Conservation (phyloP, 2,888 invertebrate genomes). For the Meloe dianella region DNA sequence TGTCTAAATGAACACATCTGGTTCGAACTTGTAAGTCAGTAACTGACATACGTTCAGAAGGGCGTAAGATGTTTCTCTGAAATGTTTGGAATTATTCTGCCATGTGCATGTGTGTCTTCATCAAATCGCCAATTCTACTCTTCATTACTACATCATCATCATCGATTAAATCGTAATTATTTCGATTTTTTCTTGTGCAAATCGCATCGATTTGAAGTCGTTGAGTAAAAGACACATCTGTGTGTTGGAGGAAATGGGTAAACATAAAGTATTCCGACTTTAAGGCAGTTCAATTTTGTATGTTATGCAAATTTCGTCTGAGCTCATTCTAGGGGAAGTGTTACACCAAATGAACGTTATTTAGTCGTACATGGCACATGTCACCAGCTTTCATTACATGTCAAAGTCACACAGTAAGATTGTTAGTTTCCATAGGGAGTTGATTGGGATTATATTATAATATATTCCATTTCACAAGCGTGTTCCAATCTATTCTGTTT, state of each 20-base stretch:
- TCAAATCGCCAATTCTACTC: slow-evolving; percentile 15
- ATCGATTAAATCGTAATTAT: no score
- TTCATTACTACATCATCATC: not conserved
- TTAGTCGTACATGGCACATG: slow-evolving; percentile 54
- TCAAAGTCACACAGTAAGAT: slow-evolving; percentile 52
- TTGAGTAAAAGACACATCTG: slow-evolving; percentile 44
- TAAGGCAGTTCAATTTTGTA: slow-evolving; percentile 48
- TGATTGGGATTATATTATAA: slow-evolving; percentile 51
- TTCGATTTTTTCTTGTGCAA: no score
- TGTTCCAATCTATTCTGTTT: not conserved
- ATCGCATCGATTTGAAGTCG: no score
- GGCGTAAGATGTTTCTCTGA: slow-evolving; percentile 36
- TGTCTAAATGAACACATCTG: slow-evolving; percentile 42
- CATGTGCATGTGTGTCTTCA: slow-evolving; percentile 33
- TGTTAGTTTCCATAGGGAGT: slow-evolving; percentile 51
- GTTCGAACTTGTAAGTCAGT: slow-evolving; percentile 31
- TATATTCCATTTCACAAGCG: slow-evolving; percentile 43
- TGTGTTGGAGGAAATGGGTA: slow-evolving; percentile 41
- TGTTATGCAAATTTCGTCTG: slow-evolving; percentile 51
- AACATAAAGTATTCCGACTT: slow-evolving; percentile 49
- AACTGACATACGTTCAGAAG: slow-evolving; percentile 35
- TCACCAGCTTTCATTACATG: slow-evolving; percentile 55
- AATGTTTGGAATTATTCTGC: slow-evolving; percentile 34
- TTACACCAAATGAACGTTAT: slow-evolving; percentile 52
- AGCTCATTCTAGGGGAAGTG: slow-evolving; percentile 40